Evolutionary conservation across 2,888 invertebrate species (phyloP).

Genomic region (Portevinia maculata): DNA sequence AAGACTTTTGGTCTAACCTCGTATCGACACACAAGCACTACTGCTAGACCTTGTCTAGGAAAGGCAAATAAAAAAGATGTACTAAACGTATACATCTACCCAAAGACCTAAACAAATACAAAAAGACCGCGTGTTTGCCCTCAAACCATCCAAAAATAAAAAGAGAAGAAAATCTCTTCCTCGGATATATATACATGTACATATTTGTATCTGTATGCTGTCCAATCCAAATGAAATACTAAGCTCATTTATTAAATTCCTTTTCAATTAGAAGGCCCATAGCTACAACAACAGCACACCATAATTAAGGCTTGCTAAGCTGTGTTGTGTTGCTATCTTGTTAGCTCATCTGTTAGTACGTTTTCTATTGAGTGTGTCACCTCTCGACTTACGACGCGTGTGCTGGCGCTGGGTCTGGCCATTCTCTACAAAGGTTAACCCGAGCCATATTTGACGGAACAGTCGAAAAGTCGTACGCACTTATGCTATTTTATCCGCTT

Average conservation of each 20-base stretch:
- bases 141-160: constrained; percentile 8
- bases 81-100: neutral
- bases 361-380: neutral
- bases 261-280: constrained; percentile 24
- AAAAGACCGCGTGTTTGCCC: constrained; percentile 24
- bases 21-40: constrained; percentile 6
- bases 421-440: constrained; percentile 6
- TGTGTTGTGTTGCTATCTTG: neutral
- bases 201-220: neutral
- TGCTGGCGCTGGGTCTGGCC: neutral
- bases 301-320: neutral
- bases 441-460: constrained; percentile 10
- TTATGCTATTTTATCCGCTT: too few relatives aligned
- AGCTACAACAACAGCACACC: neutral
- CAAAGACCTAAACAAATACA: constrained; percentile 26
- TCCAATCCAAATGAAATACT: constrained; percentile 14
- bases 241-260: constrained; percentile 23
- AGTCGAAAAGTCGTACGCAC: neutral
- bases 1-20: constrained; percentile 4
- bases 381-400: neutral
- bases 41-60: constrained; percentile 8
- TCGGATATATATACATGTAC: too few relatives aligned
- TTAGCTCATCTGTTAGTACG: constrained; percentile 1
- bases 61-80: too few relatives aligned
- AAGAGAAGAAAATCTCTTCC: neutral